Evolutionary conservation across 2,113 vertebrate species (phyloP).

Genomic region (Tor tambroides): DNA sequence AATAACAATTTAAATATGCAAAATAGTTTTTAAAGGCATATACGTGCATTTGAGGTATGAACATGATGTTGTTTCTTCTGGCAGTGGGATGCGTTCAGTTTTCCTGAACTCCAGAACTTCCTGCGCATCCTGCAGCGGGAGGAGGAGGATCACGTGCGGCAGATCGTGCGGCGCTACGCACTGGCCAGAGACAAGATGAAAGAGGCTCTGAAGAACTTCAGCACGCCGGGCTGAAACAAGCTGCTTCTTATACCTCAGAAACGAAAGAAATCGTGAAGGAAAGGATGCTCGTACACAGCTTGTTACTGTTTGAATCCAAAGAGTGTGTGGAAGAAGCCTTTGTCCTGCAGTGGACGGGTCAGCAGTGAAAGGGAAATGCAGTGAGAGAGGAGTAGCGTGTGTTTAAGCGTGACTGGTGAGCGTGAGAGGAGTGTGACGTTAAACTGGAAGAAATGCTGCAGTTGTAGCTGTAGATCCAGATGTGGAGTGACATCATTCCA

Average conservation of each 20-base stretch:
- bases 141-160: slow-evolving; percentile 89
- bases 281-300: background rate
- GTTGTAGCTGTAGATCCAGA: background rate
- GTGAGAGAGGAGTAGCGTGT: slow-evolving; percentile 56
- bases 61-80: slow-evolving; percentile 38
- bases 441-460: slow-evolving; percentile 12
- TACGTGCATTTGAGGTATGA: background rate
- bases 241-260: background rate
- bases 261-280: slow-evolving; percentile 72
- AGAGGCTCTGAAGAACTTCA: slow-evolving; percentile 79
- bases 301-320: slow-evolving; percentile 13
- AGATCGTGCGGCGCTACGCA: slow-evolving; percentile 86
- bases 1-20: background rate
- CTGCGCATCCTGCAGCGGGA: slow-evolving; percentile 92
- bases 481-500: slow-evolving; percentile 18
- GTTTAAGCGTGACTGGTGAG: slow-evolving; percentile 22
- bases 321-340: slow-evolving; percentile 28
- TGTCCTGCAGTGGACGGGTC: background rate
- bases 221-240: slow-evolving; percentile 79
- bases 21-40: background rate
- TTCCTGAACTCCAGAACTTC: slow-evolving; percentile 94
- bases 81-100: slow-evolving; percentile 96
- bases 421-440: slow-evolving; percentile 21
- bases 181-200: slow-evolving; percentile 85
- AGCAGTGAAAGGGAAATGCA: background rate